These are phyloP conservation scores for Meta bourneti DNA, from an alignment of 2,888 invertebrate genomes.

Conservation along the genomic window DNA sequence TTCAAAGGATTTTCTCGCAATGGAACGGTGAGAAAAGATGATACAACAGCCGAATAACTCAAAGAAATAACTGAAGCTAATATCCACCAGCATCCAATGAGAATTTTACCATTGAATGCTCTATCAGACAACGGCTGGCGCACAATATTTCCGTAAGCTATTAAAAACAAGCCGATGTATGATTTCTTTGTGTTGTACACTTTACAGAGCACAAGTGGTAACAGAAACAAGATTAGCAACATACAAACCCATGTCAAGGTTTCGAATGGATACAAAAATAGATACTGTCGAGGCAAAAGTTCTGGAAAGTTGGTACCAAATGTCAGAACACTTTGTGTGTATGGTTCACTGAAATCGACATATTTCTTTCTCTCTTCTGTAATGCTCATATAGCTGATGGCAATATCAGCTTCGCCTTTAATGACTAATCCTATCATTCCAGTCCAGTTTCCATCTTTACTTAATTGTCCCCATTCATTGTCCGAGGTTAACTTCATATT, in stretches of 20 bases:
- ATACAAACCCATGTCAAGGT: not conserved
- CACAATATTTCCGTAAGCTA: not conserved
- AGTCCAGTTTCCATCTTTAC: constrained; percentile 13
- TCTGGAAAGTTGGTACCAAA: not conserved
- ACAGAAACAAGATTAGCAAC: not conserved
- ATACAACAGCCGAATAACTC: constrained; percentile 11
- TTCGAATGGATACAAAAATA: not conserved
- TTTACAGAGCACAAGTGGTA: not conserved
- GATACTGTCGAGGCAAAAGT: not conserved
- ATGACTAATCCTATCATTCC: not conserved
- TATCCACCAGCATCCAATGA: not conserved
- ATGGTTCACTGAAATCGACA: not conserved
- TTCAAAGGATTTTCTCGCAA: not conserved
- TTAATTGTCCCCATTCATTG: not conserved
- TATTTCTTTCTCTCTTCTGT: not conserved
- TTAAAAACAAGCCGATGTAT: too few relatives aligned
- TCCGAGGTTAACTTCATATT: not conserved
- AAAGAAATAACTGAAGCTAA: not conserved
- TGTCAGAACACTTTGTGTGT: not conserved
- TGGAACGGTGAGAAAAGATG: constrained; percentile 1
- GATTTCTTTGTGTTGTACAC: not conserved
- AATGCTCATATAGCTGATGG: not conserved
- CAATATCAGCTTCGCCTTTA: not conserved
- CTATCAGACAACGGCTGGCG: not conserved
- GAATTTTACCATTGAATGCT: not conserved